Percentiles rank a stretch among this genome's conserved stretches.
phyloP scores from a whole-genome alignment of 2,888 invertebrate genomes.

The Brassicogethes aeneus region DNA sequence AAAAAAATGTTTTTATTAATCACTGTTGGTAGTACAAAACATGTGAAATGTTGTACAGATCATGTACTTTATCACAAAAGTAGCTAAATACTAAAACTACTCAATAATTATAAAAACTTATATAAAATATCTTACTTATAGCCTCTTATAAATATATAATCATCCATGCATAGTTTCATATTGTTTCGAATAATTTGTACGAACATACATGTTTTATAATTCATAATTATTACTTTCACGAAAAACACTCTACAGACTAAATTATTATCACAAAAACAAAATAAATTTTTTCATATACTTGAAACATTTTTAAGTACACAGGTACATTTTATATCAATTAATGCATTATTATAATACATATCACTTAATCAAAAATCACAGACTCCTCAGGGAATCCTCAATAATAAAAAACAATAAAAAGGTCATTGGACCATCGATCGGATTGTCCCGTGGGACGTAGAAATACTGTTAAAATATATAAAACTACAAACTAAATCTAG shows the following conservation, averaged over 20 bases:
- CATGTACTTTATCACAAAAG: slow-evolving; percentile 22
- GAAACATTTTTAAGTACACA: slow-evolving; percentile 30
- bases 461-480: slow-evolving; percentile 18
- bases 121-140: slow-evolving; percentile 26
- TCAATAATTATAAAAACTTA: slow-evolving; percentile 23
- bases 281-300: slow-evolving; percentile 22
- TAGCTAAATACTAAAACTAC: slow-evolving; percentile 15
- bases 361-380: slow-evolving; percentile 22
- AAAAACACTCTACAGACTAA: slow-evolving; percentile 17
- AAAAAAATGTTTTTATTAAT: slow-evolving; percentile 9
- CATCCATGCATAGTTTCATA: slow-evolving; percentile 21
- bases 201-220: slow-evolving; percentile 20
- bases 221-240: slow-evolving; percentile 17
- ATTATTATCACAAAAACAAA: slow-evolving; percentile 21
- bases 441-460: slow-evolving; percentile 11
- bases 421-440: slow-evolving; percentile 20
- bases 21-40: slow-evolving; percentile 22
- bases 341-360: slow-evolving; percentile 31
- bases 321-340: slow-evolving; percentile 30
- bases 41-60: slow-evolving; percentile 25
- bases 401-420: slow-evolving; percentile 7
- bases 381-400: slow-evolving; percentile 12
- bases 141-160: slow-evolving; percentile 23
- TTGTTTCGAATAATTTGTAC: slow-evolving; percentile 19
- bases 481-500: slow-evolving; percentile 24